Percentiles rank a stretch among this genome's conserved stretches.
Conservation (phyloP, 2,797 vertebrate genomes). For the Allobates femoralis region DNA sequence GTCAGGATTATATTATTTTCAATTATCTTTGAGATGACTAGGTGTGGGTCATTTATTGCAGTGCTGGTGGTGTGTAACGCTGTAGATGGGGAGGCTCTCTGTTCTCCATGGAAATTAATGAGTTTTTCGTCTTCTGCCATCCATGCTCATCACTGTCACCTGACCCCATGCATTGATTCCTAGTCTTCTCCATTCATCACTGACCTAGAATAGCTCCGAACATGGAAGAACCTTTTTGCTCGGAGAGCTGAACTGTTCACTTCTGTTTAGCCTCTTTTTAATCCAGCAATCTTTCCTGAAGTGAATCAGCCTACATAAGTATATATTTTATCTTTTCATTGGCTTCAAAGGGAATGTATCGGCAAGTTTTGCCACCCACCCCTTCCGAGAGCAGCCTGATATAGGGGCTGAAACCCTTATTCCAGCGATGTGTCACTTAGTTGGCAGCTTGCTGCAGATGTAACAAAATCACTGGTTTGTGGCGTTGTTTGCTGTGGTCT, state of each 20-base stretch:
- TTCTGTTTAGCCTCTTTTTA: not conserved
- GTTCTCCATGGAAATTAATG: slow-evolving; percentile 5
- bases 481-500: not conserved
- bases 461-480: too few relatives aligned
- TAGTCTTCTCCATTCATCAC: not conserved
- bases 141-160: not conserved
- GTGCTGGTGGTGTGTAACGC: slow-evolving; percentile 11
- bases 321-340: not conserved
- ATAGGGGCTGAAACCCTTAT: too few relatives aligned
- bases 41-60: slow-evolving; percentile 4
- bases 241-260: not conserved
- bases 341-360: not conserved
- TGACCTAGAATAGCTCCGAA: not conserved
- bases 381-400: too few relatives aligned
- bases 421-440: too few relatives aligned
- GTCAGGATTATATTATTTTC: not conserved
- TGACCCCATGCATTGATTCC: not conserved
- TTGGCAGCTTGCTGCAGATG: too few relatives aligned
- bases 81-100: not conserved
- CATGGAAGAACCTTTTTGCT: not conserved
- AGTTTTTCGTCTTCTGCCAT: not conserved
- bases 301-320: not conserved
- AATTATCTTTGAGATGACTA: slow-evolving; percentile 8
- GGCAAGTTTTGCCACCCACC: too few relatives aligned
- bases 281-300: not conserved